Base-by-base conservation (phyloP, 1,140 invertebrate species). In the Dreissena rostriformis region DNA sequence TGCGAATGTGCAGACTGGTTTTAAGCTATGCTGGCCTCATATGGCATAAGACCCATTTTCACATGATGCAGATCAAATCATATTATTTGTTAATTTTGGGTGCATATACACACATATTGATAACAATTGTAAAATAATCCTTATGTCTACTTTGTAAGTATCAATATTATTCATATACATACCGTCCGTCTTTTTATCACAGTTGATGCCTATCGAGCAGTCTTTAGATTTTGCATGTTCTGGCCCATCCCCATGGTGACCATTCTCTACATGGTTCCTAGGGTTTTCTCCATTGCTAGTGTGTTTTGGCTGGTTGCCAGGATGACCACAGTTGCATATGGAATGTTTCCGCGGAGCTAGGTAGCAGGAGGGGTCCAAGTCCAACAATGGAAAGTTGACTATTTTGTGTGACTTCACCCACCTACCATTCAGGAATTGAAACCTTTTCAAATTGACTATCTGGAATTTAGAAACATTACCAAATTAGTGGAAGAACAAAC, bases 351-450 rank as follows among this genome's bases (percentile, higher is more conserved):
- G 29, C 12, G 68, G 61, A 28, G 90, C 92, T 66, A 93, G 81
- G 86, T 93, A 93, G 49, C 86, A 82, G 7, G 90, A 88, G 4
- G 96, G 97, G 92, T 98, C 96, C 91, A 98, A 97, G 89, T 97
- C 94, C 81, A 96, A 94, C 83, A 96, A 96, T 0, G 97, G 97
- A 91, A 98, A 98, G 89, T 97, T 96, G 0, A 98, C 97, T 65
- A 97, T 96, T 92, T 98, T 98, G 90, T 97, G 97, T 0, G 97
- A 98, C 92, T 98, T 98, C n/a, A 98, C 96, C 97, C 97, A 98
- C 91, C 97, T 96, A 0, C 95, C 96, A 92, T 97, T 97, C 11
- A 97, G 95, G 90, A 96, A 97, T 93, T 98, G 97, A 93, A 98
- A 98, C 49, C 97, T 95, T 91, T 98, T 98, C 75, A 98, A 92